These are phyloP conservation scores for Scaptomyza caliginosa DNA, from an alignment of 2,888 invertebrate species.

Conservation along the genomic window DNA sequence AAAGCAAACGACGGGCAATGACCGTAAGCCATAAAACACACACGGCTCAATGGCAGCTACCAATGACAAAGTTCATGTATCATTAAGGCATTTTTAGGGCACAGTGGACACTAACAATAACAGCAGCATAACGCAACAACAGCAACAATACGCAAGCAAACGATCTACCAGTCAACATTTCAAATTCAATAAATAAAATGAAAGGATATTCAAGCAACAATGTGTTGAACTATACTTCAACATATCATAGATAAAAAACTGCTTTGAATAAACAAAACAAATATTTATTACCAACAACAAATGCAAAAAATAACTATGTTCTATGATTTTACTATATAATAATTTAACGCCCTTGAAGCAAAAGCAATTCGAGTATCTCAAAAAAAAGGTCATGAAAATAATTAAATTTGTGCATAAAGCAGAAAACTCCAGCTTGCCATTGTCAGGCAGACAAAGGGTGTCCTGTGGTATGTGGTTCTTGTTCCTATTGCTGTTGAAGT, in stretches of 20 bases:
- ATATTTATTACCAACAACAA: background rate
- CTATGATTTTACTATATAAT: background rate
- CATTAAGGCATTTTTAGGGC: constrained; percentile 63
- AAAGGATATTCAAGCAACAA: background rate
- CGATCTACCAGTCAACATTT: background rate
- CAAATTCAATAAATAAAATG: background rate
- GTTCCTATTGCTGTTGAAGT: constrained; percentile 7
- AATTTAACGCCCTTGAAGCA: background rate
- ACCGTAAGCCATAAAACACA: constrained; percentile 74
- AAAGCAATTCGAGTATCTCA: background rate
- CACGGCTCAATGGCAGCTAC: constrained; percentile 63
- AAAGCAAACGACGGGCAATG: constrained; percentile 62
- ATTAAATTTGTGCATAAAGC: constrained; percentile 21
- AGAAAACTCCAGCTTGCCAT: constrained; percentile 7
- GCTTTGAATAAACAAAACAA: background rate
- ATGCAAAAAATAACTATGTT: background rate
- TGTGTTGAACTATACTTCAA: background rate
- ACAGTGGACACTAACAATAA: constrained; percentile 40
- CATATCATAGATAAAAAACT: background rate
- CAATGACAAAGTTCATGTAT: constrained; percentile 71
- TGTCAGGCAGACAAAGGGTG: constrained; percentile 24
- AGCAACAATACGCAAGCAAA: constrained; percentile 4
- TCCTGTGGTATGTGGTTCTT: constrained; percentile 36
- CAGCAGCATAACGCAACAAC: constrained; percentile 24
- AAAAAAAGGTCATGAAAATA: constrained; percentile 12